Conservation (phyloP, 2,888 invertebrate species). For the Escarpia spicata region DNA sequence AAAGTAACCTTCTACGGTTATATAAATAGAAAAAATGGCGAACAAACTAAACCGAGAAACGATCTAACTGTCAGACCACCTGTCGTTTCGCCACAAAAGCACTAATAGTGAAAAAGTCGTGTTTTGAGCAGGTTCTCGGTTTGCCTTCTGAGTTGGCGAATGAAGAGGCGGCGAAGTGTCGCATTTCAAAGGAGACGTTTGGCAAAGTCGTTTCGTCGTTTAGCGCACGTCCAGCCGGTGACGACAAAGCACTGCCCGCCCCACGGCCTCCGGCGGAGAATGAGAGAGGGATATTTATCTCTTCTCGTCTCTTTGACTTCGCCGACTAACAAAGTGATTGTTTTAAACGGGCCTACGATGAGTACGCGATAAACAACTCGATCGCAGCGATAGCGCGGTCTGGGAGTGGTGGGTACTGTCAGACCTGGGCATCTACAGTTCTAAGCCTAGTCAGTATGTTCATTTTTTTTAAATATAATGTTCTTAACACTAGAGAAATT, state of each 20-base stretch:
- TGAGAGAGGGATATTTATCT: background rate
- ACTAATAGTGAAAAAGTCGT: background rate
- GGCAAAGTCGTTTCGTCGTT: constrained; percentile 11
- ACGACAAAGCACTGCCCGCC: background rate
- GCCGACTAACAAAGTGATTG: background rate
- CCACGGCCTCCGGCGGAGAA: background rate
- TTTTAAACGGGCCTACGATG: background rate
- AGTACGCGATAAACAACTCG: background rate
- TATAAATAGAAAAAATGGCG: background rate
- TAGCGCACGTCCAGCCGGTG: background rate
- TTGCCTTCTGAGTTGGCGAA: background rate
- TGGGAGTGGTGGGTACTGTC: background rate
- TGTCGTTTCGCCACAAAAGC: too few species aligned
- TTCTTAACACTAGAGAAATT: too few species aligned
- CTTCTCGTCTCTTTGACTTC: background rate
- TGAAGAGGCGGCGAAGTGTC: background rate
- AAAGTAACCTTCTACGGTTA: background rate
- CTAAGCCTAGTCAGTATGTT: too few species aligned
- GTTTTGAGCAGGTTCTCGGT: background rate
- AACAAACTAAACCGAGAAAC: background rate
- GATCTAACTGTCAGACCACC: too few species aligned
- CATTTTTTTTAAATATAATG: too few species aligned
- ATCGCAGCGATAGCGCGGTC: background rate
- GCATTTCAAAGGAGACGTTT: background rate
- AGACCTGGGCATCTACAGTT: too few species aligned